Percentiles rank a stretch among this genome's conserved stretches.
Conservation (phyloP, 2,113 vertebrate species). For the Colius striatus region DNA sequence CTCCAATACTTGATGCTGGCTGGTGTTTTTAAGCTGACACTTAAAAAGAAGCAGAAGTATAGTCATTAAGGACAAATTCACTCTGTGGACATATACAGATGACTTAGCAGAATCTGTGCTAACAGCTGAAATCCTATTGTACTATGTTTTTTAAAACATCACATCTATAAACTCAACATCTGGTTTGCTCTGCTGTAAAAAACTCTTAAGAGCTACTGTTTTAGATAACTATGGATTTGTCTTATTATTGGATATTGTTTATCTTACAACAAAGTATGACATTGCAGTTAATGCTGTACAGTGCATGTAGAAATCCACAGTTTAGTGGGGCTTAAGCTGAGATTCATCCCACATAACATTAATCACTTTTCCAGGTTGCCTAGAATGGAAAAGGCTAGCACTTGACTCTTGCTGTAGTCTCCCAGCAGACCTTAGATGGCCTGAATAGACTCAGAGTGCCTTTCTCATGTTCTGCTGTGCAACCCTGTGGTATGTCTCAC, state of each 20-base stretch:
- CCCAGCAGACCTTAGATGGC: neutral
- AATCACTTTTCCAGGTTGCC: neutral
- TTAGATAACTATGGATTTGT: neutral
- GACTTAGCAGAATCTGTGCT: constrained; percentile 1
- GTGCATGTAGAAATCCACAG: neutral
- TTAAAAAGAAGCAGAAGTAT: constrained; percentile 15
- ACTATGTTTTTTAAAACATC: neutral
- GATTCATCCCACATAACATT: neutral
- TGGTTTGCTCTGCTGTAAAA: neutral
- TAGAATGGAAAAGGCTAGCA: neutral
- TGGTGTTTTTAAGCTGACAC: constrained; percentile 1
- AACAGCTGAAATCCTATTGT: neutral
- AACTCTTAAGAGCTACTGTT: neutral
- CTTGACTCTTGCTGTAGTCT: neutral
- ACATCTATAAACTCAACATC: neutral
- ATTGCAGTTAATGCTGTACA: neutral
- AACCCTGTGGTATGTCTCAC: neutral
- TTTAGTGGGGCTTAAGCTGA: neutral
- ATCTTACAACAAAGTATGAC: neutral
- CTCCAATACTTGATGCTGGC: neutral
- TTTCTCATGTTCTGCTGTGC: neutral
- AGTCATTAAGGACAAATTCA: neutral
- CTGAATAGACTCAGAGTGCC: neutral
- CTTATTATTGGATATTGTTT: neutral
- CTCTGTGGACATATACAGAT: neutral